These are phyloP conservation scores for Caiman crocodilus DNA, from an alignment of 2,797 vertebrate genomes.

Conservation along the genomic window DNA sequence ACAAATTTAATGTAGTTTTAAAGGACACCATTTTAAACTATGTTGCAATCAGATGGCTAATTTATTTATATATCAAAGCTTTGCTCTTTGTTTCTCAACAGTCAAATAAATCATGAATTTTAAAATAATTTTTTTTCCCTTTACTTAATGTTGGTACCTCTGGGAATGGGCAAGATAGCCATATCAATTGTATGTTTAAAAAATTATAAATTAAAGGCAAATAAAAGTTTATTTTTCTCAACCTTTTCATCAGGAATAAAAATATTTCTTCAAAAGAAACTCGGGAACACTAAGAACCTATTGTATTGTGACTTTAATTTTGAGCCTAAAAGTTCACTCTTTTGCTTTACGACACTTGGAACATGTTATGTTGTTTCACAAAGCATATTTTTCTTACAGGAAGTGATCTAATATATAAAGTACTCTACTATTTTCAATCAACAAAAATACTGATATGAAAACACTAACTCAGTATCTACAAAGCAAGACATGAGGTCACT, in stretches of 20 bases:
- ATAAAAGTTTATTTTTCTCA: background rate
- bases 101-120: background rate
- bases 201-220: background rate
- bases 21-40: slow-evolving; percentile 7
- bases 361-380: slow-evolving; percentile 50
- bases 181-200: slow-evolving; percentile 23
- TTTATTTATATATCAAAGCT: slow-evolving; percentile 50
- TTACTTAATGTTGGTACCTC: background rate
- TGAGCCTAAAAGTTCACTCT: background rate
- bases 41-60: background rate
- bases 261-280: background rate
- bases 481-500: slow-evolving; percentile 73
- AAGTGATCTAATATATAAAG: slow-evolving; percentile 71
- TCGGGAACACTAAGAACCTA: background rate
- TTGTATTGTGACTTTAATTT: slow-evolving; percentile 43
- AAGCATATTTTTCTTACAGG: slow-evolving; percentile 68
- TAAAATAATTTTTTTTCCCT: background rate
- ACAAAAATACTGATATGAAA: slow-evolving; percentile 73
- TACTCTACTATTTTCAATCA: slow-evolving; percentile 68
- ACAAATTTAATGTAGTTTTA: background rate
- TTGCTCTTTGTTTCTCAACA: slow-evolving; percentile 6
- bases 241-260: background rate
- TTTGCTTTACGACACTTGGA: background rate
- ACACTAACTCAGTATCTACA: slow-evolving; percentile 63
- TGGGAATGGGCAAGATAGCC: background rate